These are phyloP conservation scores for Coccyzus lansbergi DNA, from an alignment of 2,797 vertebrate genomes.

Conservation along the genomic window DNA sequence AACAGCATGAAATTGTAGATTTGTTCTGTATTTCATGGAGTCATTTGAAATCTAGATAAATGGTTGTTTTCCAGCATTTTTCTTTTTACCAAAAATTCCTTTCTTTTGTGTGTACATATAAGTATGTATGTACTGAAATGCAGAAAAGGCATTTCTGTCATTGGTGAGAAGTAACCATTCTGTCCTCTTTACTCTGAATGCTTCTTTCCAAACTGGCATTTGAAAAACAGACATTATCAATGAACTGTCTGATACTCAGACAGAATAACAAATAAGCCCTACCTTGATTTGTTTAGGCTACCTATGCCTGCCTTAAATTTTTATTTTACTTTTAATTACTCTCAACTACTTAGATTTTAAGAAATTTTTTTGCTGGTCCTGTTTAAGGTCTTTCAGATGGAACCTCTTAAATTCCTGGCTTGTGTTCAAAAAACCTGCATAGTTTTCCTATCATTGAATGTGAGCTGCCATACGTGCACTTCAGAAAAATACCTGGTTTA, in stretches of 20 bases:
- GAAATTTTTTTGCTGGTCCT: background rate
- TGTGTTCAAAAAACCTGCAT: background rate
- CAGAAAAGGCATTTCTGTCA: background rate
- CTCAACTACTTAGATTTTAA: rapidly evolving
- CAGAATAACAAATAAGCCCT: background rate
- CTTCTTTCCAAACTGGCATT: background rate
- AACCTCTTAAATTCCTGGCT: background rate
- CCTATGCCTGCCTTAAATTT: background rate
- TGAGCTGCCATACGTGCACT: background rate
- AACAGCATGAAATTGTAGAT: background rate
- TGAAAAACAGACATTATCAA: background rate
- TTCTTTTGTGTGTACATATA: background rate
- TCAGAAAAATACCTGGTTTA: background rate
- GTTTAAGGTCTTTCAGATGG: background rate
- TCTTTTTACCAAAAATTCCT: background rate
- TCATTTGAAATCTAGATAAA: background rate
- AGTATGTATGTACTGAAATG: background rate
- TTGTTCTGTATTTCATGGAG: background rate
- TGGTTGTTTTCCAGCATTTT: background rate
- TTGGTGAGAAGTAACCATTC: background rate
- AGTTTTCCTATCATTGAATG: background rate
- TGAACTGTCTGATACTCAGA: background rate
- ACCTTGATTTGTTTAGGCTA: background rate
- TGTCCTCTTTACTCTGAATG: background rate
- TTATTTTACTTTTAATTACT: background rate